phyloP scores from a whole-genome alignment of 1,140 invertebrate species.

The Aphidius gifuensis region DNA sequence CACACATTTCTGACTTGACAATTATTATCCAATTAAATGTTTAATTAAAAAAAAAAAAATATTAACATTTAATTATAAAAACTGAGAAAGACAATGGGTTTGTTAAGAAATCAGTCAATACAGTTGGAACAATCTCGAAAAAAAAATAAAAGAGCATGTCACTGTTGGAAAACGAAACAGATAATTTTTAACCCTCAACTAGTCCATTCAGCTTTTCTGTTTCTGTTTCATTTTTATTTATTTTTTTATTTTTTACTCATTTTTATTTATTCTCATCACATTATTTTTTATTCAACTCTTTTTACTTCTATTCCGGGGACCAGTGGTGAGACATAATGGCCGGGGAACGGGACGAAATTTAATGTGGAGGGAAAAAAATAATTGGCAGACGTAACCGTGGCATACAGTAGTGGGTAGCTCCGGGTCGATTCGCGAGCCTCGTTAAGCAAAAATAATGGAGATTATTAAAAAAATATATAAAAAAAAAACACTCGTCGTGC shows the following conservation, averaged over 20 bases:
- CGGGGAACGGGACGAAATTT: not conserved
- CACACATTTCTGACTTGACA: too few species aligned
- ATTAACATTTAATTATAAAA: too few species aligned
- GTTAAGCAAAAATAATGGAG: constrained; percentile 27
- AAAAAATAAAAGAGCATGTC: too few species aligned
- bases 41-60: too few species aligned
- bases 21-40: too few species aligned
- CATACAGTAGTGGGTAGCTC: not conserved
- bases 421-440: constrained; percentile 13
- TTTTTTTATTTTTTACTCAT: not conserved
- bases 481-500: not conserved
- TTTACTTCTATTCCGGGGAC: not conserved
- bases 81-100: too few species aligned
- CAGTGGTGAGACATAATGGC: constrained; percentile 13
- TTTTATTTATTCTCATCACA: not conserved
- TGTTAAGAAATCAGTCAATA: too few species aligned
- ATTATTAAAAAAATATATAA: constrained; percentile 15
- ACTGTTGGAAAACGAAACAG: too few species aligned
- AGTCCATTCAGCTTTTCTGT: too few species aligned
- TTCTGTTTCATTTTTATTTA: not conserved
- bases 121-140: too few species aligned
- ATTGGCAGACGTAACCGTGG: constrained; percentile 16
- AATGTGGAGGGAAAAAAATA: constrained; percentile 14
- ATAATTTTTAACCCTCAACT: too few species aligned
- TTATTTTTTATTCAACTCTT: not conserved